These are phyloP conservation scores for Caretta caretta DNA, from an alignment of 2,113 vertebrate species.

Conservation along the genomic window DNA sequence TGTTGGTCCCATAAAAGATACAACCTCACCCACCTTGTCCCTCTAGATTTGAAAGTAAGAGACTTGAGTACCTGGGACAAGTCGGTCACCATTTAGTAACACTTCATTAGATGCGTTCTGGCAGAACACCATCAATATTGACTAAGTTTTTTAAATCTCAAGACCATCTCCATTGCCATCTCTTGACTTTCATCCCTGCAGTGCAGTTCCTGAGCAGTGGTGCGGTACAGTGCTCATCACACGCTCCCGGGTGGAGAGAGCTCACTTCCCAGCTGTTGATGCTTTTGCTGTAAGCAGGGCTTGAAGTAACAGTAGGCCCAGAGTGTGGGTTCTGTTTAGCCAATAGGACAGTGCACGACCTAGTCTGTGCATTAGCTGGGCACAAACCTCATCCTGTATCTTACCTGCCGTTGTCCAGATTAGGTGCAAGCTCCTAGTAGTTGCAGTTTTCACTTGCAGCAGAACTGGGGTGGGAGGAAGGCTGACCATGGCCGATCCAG, in stretches of 20 bases:
- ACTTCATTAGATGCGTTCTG: background rate
- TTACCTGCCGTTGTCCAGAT: background rate
- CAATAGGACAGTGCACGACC: background rate
- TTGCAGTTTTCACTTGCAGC: fast-evolving
- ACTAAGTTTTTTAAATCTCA: background rate
- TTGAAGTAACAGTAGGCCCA: background rate
- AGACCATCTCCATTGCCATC: background rate
- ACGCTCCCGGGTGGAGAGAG: background rate
- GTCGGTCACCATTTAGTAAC: background rate
- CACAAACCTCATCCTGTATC: background rate
- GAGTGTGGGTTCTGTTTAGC: background rate
- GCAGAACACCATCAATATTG: background rate
- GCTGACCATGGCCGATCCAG: no score
- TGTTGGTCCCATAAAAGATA: no score
- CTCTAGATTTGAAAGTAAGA: no score
- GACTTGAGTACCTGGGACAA: no score
- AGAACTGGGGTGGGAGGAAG: background rate
- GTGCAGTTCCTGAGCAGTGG: background rate
- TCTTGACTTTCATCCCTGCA: background rate
- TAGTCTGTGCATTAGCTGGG: background rate
- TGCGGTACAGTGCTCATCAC: no score
- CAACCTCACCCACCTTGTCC: no score
- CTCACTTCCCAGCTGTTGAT: no score
- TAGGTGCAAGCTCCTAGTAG: background rate
- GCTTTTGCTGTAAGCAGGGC: background rate